Evolutionary conservation across 2,113 vertebrate species (phyloP), one percentile per base, ranked within the genome.

Genomic region (Columba livia): DNA sequence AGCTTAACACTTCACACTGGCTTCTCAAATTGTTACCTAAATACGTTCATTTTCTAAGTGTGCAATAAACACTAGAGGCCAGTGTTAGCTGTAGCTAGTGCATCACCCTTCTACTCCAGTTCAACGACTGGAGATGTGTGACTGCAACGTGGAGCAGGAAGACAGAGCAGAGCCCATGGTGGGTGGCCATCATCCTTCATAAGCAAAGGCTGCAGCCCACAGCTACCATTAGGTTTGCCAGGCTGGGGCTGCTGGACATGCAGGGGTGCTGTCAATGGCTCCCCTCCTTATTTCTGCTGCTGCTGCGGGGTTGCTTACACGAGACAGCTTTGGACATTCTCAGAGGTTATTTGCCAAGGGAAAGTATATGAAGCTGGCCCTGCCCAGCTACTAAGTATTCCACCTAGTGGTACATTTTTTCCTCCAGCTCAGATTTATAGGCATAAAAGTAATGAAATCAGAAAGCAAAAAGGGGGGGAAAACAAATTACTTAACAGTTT

Each of bases 141-240:
- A 18, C 73, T 58, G 20, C 1, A 1, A 15, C 8, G 32, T 0
- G 0, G 38, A 74, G n/a, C 14, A 80, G 6, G 18, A 89, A 61
- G 18, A 60, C 51, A 53, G 5, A 28, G 51, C 24, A 87, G 32
- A 88, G 58, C 26, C 24, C 19, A 5, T 2, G 12, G 5, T n/a
- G 42, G 9, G 31, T n/a, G 6, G 28, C 23, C 38, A 75, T 28
- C 26, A 12, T 11, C 26, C 28, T 58, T 47, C n/a, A 9, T 6
- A 9, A 51, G 88, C 31, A 79, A 89, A 89, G 61, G n/a, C 82
- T 90, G 74, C 40, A 78, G 77, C 28, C 26, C 48, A 31, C 61
- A 40, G 48, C 42, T 85, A 34, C 50, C 69, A 15, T 28, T 34
- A 73, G 14, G 21, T 56, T 47, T 66, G 61, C 47, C 24, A 80